phyloP scores from a whole-genome alignment of 1,140 invertebrate genomes.

The Drosophila mojavensis region DNA sequence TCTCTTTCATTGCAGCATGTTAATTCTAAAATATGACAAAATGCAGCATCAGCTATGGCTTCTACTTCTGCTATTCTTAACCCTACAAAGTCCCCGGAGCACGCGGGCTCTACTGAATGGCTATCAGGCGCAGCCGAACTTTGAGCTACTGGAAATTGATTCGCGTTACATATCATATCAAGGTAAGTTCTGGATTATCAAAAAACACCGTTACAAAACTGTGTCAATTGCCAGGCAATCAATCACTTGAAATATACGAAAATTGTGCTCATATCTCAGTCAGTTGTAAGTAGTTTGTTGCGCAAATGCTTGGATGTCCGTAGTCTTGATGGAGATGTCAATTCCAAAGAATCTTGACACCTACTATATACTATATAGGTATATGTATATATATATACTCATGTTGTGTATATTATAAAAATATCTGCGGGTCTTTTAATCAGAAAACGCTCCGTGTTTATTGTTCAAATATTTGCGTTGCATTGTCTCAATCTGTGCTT shows the following conservation, averaged over 20 bases:
- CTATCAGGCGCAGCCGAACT: constrained; percentile 56
- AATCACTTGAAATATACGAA: constrained; percentile 52
- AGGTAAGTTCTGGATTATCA: constrained; percentile 83
- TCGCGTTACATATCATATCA: constrained; percentile 85
- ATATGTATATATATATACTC: not conserved
- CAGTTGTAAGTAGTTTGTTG: constrained; percentile 61
- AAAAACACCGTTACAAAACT: constrained; percentile 52
- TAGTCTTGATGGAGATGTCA: constrained; percentile 13
- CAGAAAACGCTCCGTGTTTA: constrained; percentile 59
- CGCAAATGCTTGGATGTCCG: constrained; percentile 28
- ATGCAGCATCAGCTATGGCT: constrained; percentile 52
- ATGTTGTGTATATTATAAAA: not conserved
- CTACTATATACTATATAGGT: not conserved
- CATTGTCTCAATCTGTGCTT: constrained; percentile 26
- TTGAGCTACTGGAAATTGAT: constrained; percentile 78
- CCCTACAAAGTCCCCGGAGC: constrained; percentile 33
- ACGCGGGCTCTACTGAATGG: constrained; percentile 28
- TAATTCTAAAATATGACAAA: constrained; percentile 73
- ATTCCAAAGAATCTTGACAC: constrained; percentile 28
- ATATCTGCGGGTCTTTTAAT: constrained; percentile 46
- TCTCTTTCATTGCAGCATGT: constrained; percentile 67
- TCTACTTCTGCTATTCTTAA: constrained; percentile 49
- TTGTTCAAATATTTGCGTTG: constrained; percentile 66
- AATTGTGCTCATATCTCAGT: constrained; percentile 68
- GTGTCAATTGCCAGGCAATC: constrained; percentile 75